Conservation (phyloP, 2,888 invertebrate genomes). For the Mimas tiliae region DNA sequence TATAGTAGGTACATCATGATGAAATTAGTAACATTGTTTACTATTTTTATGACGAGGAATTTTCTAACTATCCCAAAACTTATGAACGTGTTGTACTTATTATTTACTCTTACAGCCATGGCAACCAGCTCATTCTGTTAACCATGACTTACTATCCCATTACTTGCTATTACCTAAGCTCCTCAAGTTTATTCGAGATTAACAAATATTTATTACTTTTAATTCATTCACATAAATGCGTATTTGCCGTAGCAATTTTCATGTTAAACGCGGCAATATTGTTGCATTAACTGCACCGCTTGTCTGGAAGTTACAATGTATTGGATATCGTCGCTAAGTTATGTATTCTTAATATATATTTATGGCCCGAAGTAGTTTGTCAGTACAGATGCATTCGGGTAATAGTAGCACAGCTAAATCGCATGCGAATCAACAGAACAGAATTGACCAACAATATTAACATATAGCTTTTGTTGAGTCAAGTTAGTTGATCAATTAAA, state of each 20-base stretch:
- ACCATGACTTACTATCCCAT: not conserved
- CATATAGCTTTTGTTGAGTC: too few species aligned
- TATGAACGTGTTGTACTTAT: too few species aligned
- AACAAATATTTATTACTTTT: conserved; percentile 15
- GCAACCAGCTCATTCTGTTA: not conserved
- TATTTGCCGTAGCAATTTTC: conserved; percentile 10
- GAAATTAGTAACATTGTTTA: too few species aligned
- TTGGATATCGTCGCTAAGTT: not conserved
- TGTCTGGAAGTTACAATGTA: not conserved
- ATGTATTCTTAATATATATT: conserved; percentile 10
- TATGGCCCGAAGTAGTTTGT: not conserved
- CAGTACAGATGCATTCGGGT: not conserved
- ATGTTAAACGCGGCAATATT: not conserved
- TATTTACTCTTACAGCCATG: not conserved
- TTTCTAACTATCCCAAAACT: too few species aligned
- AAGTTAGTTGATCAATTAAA: too few species aligned
- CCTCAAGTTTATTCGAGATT: conserved; percentile 9
- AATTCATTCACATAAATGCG: not conserved
- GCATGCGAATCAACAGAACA: too few species aligned
- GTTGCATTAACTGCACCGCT: conserved; percentile 1
- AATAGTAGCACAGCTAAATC: too few species aligned
- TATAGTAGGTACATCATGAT: too few species aligned
- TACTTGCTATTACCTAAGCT: conserved; percentile 12
- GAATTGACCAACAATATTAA: too few species aligned
- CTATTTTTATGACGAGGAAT: too few species aligned